These are phyloP conservation scores for Eumerus sabulonum DNA, from an alignment of 2,888 invertebrate genomes.

Conservation along the genomic window DNA sequence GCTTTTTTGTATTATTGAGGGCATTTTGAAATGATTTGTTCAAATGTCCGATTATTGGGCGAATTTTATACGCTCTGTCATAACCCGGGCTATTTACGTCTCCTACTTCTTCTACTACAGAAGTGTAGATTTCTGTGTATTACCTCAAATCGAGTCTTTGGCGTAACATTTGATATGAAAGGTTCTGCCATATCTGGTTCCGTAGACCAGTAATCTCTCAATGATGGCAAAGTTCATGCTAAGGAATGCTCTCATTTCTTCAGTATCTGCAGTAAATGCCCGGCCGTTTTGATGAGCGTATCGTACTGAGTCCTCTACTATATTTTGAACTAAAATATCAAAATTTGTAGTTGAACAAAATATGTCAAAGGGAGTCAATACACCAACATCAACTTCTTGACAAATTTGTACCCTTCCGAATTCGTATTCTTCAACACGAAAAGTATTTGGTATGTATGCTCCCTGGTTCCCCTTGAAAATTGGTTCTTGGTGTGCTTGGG, in stretches of 20 bases:
- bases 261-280: constrained; percentile 2
- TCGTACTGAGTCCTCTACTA: constrained; percentile 1
- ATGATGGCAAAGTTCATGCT: constrained; percentile 4
- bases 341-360: constrained; percentile 4
- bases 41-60: constrained; percentile 2
- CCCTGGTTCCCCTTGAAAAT: not conserved
- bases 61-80: constrained; percentile 25
- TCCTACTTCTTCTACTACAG: constrained; percentile 4
- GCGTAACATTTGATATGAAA: constrained; percentile 14
- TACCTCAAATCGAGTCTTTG: constrained; percentile 8
- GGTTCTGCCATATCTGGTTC: constrained; percentile 11
- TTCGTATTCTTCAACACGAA: constrained; percentile 1
- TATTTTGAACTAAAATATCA: not conserved
- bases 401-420: constrained; percentile 4
- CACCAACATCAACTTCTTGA: not conserved
- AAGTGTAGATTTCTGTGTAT: constrained; percentile 4
- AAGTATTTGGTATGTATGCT: not conserved
- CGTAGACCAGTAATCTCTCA: constrained; percentile 20
- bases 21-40: constrained; percentile 7
- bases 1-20: not conserved
- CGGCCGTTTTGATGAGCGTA: constrained; percentile 16
- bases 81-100: not conserved
- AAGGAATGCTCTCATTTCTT: constrained; percentile 24
- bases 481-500: not conserved
- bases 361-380: constrained; percentile 1